phyloP scores from a whole-genome alignment of 2,113 vertebrate genomes.

The Varanus komodoensis region DNA sequence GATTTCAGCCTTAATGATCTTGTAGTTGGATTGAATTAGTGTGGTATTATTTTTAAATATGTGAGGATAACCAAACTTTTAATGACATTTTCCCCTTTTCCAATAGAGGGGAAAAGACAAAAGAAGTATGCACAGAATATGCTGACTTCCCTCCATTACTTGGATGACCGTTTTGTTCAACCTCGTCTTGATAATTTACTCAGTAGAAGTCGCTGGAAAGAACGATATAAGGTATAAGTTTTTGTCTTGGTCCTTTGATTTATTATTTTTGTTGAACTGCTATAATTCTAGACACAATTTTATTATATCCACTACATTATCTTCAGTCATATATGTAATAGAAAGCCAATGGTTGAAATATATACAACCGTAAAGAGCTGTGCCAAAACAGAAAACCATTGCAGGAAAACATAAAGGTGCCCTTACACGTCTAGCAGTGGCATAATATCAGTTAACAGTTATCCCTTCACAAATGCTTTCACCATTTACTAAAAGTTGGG shows the following conservation, averaged over 20 bases:
- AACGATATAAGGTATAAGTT: conserved; percentile 81
- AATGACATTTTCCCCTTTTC: conserved; percentile 27
- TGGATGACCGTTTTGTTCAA: conserved; percentile 82
- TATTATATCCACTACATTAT: not conserved
- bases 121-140: conserved; percentile 85
- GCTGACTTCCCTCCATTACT: conserved; percentile 80
- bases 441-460: not conserved
- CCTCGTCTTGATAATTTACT: conserved; percentile 83
- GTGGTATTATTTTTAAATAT: not conserved
- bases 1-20: too few relatives aligned
- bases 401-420: not conserved
- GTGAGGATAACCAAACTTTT: not conserved
- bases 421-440: not conserved
- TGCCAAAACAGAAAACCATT: too few relatives aligned
- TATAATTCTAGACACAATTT: not conserved
- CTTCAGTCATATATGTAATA: too few relatives aligned
- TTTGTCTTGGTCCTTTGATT: not conserved
- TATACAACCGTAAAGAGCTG: not conserved
- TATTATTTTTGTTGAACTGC: not conserved
- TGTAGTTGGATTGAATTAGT: conserved; percentile 9
- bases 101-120: conserved; percentile 79
- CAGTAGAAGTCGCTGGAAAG: conserved; percentile 84
- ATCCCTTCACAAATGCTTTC: not conserved
- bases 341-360: not conserved
- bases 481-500: not conserved